Evolutionary conservation across 2,797 vertebrate species (phyloP).

Genomic region (Betta splendens): DNA sequence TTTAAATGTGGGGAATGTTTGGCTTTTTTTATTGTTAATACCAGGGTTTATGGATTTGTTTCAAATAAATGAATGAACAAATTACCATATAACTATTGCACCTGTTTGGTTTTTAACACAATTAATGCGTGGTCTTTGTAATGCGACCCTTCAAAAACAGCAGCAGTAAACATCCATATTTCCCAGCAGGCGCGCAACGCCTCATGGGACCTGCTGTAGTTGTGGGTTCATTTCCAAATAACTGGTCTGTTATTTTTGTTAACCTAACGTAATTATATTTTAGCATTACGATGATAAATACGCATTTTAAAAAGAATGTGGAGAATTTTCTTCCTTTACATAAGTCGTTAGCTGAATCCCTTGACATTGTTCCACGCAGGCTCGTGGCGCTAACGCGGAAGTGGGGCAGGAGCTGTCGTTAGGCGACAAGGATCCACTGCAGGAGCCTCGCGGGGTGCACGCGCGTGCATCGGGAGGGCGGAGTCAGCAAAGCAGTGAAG

Average conservation of each 20-base stretch:
- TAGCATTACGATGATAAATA: background rate
- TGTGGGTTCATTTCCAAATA: background rate
- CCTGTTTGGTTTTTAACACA: too few species aligned
- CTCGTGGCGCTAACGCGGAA: background rate
- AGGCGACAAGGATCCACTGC: background rate
- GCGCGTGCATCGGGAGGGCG: constrained; percentile 68
- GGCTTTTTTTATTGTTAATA: too few species aligned
- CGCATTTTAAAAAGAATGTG: background rate
- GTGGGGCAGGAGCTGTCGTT: background rate
- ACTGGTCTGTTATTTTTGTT: background rate
- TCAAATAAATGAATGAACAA: too few species aligned
- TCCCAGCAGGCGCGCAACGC: background rate
- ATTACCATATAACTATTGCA: too few species aligned
- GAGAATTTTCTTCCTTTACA: too few species aligned
- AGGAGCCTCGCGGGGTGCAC: constrained; percentile 7
- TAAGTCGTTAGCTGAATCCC: too few species aligned
- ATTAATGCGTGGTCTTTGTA: too few species aligned
- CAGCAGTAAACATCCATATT: background rate
- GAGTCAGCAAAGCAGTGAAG: constrained; percentile 70
- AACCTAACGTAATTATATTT: background rate
- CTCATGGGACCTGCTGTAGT: background rate
- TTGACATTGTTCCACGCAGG: background rate
- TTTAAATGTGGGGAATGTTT: too few species aligned
- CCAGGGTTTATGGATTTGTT: too few species aligned
- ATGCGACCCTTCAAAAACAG: too few species aligned